Evolutionary conservation across 2,888 invertebrate genomes (phyloP).

Genomic region (Dermolepida albohirtum): DNA sequence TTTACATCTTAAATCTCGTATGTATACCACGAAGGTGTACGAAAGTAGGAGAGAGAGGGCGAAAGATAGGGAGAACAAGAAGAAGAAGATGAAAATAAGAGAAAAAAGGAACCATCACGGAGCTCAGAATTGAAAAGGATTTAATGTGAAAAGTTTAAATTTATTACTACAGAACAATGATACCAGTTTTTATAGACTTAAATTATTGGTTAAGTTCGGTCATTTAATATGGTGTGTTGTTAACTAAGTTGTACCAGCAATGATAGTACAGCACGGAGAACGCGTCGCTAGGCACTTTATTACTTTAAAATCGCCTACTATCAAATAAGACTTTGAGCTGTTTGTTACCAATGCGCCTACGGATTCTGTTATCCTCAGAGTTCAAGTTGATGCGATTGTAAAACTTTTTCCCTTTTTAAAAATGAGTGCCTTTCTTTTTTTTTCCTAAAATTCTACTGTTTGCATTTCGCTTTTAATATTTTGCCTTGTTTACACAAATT

Average conservation of each 20-base stretch:
- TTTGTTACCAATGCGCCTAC: constrained; percentile 31
- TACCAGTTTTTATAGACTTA: constrained; percentile 66
- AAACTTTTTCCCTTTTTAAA: constrained; percentile 29
- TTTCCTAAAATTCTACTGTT: constrained; percentile 29
- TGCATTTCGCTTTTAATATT: constrained; percentile 38
- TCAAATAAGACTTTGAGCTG: constrained; percentile 30
- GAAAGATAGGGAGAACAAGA: constrained; percentile 24
- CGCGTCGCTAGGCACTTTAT: constrained; percentile 42
- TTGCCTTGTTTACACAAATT: constrained; percentile 47
- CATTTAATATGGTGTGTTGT: constrained; percentile 61
- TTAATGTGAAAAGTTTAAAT: constrained; percentile 67
- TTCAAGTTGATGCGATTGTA: background rate
- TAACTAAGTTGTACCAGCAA: constrained; percentile 60
- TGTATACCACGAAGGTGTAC: constrained; percentile 52
- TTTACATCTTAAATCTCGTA: constrained; percentile 63
- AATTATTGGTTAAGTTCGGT: constrained; percentile 66
- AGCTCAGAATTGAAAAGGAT: constrained; percentile 64
- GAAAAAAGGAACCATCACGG: constrained; percentile 51
- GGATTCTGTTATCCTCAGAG: constrained; percentile 10
- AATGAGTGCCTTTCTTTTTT: constrained; percentile 13
- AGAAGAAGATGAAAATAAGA: constrained; percentile 40
- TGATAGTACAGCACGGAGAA: constrained; percentile 53
- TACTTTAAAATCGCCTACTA: constrained; percentile 41
- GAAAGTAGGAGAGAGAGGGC: constrained; percentile 23
- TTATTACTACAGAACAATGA: constrained; percentile 66